These are phyloP conservation scores for Eurois occulta DNA, from an alignment of 2,888 invertebrate species.

Conservation along the genomic window DNA sequence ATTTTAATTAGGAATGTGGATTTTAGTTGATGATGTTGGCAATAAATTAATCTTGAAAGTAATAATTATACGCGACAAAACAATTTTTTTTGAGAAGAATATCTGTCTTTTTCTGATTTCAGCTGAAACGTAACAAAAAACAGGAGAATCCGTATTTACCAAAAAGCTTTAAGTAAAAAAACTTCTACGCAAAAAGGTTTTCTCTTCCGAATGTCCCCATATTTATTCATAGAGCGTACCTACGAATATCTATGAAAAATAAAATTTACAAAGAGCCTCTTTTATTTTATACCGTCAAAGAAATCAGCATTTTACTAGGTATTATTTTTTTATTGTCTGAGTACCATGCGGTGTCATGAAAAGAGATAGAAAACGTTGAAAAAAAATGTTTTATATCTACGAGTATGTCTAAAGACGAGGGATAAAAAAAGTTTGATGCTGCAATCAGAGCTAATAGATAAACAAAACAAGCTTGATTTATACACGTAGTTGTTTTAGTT, in stretches of 20 bases:
- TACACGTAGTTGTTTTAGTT: not conserved
- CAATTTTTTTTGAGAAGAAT: not conserved
- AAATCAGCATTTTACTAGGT: constrained; percentile 56
- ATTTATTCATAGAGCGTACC: constrained; percentile 57
- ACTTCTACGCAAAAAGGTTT: constrained; percentile 1
- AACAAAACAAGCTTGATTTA: not conserved
- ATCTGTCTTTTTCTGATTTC: not conserved
- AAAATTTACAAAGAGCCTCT: constrained; percentile 48
- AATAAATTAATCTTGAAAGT: not conserved
- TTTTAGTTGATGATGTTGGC: not conserved
- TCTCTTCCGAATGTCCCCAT: constrained; percentile 21
- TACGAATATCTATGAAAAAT: constrained; percentile 40
- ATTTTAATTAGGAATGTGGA: constrained; percentile 11
- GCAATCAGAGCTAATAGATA: not conserved
- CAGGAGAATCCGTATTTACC: not conserved
- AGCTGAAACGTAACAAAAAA: not conserved
- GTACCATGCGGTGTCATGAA: constrained; percentile 2
- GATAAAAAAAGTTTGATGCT: not conserved
- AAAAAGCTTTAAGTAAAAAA: not conserved
- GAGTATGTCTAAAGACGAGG: not conserved
- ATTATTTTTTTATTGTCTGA: no score
- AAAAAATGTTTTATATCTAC: not conserved
- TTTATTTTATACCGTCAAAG: constrained; percentile 49
- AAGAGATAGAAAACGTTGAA: constrained; percentile 21
- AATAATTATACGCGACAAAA: not conserved